phyloP scores from a whole-genome alignment of 2,113 vertebrate genomes.

The Machaerirhynchus nigripectus region DNA sequence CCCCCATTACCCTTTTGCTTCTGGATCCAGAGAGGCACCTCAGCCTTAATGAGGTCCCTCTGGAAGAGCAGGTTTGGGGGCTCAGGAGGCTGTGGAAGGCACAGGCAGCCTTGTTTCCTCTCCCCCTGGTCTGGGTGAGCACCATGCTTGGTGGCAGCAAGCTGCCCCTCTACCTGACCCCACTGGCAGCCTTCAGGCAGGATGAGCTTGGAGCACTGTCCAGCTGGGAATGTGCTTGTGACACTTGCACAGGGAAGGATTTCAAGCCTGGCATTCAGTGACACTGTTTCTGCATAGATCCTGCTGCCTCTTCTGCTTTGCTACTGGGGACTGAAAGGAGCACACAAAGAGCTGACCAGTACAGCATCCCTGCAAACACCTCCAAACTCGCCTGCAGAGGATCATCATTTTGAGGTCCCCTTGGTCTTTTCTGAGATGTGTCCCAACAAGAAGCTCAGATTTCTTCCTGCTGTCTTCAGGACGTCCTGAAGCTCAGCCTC shows the following conservation, averaged over 20 bases:
- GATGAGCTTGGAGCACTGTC: background rate
- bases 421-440: background rate
- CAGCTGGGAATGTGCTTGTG: background rate
- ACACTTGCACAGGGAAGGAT: background rate
- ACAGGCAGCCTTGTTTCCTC: background rate
- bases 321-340: background rate
- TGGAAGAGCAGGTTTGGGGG: background rate
- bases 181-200: background rate
- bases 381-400: background rate
- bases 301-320: background rate
- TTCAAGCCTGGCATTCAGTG: background rate
- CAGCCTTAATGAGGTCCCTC: background rate
- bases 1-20: background rate
- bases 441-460: background rate
- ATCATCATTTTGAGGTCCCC: background rate
- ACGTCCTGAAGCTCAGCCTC: background rate
- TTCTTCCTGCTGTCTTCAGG: background rate
- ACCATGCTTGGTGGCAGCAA: background rate
- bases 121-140: background rate
- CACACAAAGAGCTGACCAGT: background rate
- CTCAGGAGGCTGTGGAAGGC: background rate
- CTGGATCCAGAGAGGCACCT: background rate
- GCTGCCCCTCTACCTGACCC: background rate
- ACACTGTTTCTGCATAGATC: fast-evolving
- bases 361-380: background rate